These are phyloP conservation scores for Pelmatolapia mariae DNA, from an alignment of 2,113 vertebrate genomes.

Conservation along the genomic window DNA sequence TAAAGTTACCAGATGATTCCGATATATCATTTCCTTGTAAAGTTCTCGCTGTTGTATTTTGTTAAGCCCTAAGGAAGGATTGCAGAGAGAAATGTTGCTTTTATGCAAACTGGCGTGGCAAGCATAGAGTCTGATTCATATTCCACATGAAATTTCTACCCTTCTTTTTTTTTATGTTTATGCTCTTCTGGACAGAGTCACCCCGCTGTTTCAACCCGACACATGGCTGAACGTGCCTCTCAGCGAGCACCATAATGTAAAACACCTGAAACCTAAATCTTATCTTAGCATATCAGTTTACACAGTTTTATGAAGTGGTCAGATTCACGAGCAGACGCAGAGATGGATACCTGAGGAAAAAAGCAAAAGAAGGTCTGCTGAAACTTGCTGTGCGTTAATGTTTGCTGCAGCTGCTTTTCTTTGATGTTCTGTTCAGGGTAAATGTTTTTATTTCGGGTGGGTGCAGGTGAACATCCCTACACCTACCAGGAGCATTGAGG, in stretches of 20 bases:
- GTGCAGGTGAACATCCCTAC: not conserved
- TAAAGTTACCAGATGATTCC: not conserved
- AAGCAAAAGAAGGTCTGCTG: not conserved
- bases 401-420: not conserved
- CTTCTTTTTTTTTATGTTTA: not conserved
- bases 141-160: not conserved
- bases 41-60: not conserved
- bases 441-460: accelerated
- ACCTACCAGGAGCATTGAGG: not conserved
- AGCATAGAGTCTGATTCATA: not conserved
- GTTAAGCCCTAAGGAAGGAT: not conserved
- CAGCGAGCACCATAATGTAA: not conserved
- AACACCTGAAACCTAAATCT: conserved; percentile 52
- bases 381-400: not conserved
- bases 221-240: not conserved
- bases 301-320: conserved; percentile 62
- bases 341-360: conserved; percentile 47
- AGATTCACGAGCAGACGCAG: conserved; percentile 26
- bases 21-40: not conserved
- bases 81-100: not conserved
- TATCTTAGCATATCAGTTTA: conserved; percentile 19
- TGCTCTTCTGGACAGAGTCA: not conserved
- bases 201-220: not conserved
- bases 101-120: not conserved
- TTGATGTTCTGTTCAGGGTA: not conserved